Conservation (phyloP, 2,797 vertebrate species). For the Coreius guichenoti region DNA sequence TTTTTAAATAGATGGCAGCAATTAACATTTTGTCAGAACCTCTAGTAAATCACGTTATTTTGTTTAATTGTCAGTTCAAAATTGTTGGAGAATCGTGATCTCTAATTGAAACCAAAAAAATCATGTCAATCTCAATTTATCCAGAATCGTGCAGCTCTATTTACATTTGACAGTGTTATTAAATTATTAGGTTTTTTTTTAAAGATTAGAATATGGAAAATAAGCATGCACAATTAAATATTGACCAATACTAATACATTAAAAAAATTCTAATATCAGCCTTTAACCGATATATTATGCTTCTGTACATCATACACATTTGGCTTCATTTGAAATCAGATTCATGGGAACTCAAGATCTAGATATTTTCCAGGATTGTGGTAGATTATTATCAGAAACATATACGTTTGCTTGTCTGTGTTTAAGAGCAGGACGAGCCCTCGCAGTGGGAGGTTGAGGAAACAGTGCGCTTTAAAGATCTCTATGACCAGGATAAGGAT, state of each 20-base stretch:
- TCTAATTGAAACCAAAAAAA: too few relatives aligned
- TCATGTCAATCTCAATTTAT: background rate
- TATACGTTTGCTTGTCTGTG: background rate
- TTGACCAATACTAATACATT: background rate
- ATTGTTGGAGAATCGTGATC: background rate
- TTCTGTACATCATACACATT: background rate
- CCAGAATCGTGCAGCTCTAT: background rate
- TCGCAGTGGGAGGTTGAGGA: constrained; percentile 96
- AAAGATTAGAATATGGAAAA: background rate
- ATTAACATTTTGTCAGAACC: background rate
- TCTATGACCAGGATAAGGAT: constrained; percentile 92
- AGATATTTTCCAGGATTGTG: background rate
- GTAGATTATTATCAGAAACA: background rate
- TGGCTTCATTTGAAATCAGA: background rate
- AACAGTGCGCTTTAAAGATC: constrained; percentile 90
- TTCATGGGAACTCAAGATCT: background rate
- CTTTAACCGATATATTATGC: background rate
- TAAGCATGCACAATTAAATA: background rate
- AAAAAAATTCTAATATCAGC: background rate
- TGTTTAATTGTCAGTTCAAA: background rate
- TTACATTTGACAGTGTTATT: background rate
- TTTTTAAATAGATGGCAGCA: background rate
- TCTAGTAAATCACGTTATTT: background rate
- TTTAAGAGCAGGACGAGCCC: constrained; percentile 79
- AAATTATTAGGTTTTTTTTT: background rate